Conservation (phyloP, 2,113 vertebrate species). For the Seriola quinqueradiata region DNA sequence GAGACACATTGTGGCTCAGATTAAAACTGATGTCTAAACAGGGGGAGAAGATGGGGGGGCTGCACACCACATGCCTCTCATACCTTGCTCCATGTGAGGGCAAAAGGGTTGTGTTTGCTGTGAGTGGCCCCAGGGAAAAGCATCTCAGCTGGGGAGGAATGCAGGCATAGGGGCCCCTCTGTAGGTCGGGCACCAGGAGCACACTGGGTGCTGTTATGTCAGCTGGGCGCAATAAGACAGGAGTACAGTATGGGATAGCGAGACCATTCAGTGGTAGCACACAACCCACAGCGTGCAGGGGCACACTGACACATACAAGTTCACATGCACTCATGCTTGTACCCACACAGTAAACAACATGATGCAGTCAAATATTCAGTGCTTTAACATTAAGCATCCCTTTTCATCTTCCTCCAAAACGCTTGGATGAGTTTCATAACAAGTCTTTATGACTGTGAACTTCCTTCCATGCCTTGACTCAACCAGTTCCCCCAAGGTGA, state of each 20-base stretch:
- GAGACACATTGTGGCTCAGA: conserved; percentile 17
- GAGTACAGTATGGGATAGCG: conserved; percentile 44
- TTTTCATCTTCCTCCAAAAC: background rate
- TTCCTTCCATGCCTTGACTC: background rate
- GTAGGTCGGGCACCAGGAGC: conserved; percentile 46
- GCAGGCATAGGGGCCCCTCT: conserved; percentile 66
- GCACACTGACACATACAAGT: conserved; percentile 1
- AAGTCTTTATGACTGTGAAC: conserved; percentile 36
- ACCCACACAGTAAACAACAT: conserved; percentile 26
- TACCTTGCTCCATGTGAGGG: conserved; percentile 69
- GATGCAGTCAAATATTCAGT: background rate
- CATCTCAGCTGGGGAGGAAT: conserved; percentile 73
- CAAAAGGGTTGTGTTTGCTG: conserved; percentile 54
- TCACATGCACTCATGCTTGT: conserved; percentile 12
- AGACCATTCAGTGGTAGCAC: conserved; percentile 45
- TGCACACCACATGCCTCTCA: conserved; percentile 73
- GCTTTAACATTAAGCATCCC: background rate
- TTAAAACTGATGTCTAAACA: conserved; percentile 49
- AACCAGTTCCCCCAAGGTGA: conserved; percentile 21
- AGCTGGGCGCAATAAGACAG: conserved; percentile 43
- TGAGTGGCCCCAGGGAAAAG: conserved; percentile 63
- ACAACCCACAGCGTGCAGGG: background rate
- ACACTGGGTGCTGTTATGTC: conserved; percentile 73
- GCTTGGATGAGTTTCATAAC: conserved; percentile 41
- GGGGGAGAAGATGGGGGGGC: conserved; percentile 16